These are phyloP conservation scores for Eidolon dupreanum DNA, from an alignment of 2,797 vertebrate species.

Conservation along the genomic window DNA sequence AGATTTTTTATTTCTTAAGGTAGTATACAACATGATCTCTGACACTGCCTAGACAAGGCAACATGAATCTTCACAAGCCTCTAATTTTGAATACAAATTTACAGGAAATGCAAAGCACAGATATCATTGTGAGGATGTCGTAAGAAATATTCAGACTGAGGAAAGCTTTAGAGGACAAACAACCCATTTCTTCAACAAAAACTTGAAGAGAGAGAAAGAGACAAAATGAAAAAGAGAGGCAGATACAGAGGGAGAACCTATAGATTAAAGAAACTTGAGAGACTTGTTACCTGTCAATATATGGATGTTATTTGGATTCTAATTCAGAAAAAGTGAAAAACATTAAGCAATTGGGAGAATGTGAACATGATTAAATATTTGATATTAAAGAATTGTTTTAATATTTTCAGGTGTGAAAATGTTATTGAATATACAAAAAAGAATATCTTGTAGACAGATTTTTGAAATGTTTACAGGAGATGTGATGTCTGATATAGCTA, in stretches of 20 bases:
- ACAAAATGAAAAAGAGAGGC: background rate
- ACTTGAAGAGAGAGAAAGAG: background rate
- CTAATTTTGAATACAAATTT: background rate
- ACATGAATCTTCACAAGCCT: background rate
- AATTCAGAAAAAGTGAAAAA: background rate
- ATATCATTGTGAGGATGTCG: background rate
- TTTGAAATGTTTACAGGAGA: background rate
- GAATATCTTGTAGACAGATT: background rate
- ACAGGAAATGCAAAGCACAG: background rate
- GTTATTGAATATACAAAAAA: background rate
- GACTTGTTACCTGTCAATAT: background rate
- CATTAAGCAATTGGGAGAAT: background rate
- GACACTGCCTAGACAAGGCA: background rate
- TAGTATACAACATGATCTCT: background rate
- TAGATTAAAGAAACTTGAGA: background rate
- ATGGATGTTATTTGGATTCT: background rate
- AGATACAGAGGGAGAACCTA: background rate
- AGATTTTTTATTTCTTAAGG: background rate
- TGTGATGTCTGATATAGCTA: background rate
- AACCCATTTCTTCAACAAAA: background rate
- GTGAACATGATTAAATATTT: background rate
- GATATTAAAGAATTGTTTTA: background rate
- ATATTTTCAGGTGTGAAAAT: background rate
- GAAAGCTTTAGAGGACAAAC: background rate
- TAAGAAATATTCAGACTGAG: background rate